Conservation (phyloP, 2,888 invertebrate species). For the Spisula solida region DNA sequence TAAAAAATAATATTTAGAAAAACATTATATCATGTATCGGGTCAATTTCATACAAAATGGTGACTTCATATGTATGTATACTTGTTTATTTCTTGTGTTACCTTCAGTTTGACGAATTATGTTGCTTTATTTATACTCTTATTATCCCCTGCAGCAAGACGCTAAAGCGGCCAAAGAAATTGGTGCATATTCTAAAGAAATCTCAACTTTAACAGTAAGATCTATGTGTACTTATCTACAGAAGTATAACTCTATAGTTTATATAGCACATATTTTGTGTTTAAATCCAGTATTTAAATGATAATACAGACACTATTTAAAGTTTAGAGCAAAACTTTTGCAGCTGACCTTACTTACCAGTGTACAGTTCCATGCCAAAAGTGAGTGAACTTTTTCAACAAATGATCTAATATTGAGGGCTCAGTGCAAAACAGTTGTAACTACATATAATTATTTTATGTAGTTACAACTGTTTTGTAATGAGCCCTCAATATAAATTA, state of each 20-base stretch:
- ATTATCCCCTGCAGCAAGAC: slow-evolving; percentile 74
- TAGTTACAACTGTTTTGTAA: too few relatives aligned
- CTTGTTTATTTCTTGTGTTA: not conserved
- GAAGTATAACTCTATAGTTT: slow-evolving; percentile 20
- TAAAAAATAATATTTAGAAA: not conserved
- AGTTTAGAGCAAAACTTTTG: too few relatives aligned
- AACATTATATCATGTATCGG: not conserved
- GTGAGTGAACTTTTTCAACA: too few relatives aligned
- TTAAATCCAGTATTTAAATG: not conserved
- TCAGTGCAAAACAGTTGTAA: too few relatives aligned
- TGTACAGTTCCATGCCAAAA: too few relatives aligned
- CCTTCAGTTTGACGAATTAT: slow-evolving; percentile 10
- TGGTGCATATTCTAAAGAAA: slow-evolving; percentile 86
- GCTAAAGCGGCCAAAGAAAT: slow-evolving; percentile 85
- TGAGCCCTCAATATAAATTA: too few relatives aligned
- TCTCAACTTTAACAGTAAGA: slow-evolving; percentile 85
- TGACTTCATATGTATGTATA: not conserved
- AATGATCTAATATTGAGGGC: too few relatives aligned
- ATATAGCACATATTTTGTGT: not conserved
- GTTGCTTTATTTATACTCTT: slow-evolving; percentile 39
- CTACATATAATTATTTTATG: too few relatives aligned
- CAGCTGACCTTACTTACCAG: too few relatives aligned
- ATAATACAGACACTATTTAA: not conserved
- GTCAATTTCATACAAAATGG: not conserved
- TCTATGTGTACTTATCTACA: not conserved